Base-by-base conservation (phyloP, 2,797 vertebrate genomes). In the Alosa sapidissima region DNA sequence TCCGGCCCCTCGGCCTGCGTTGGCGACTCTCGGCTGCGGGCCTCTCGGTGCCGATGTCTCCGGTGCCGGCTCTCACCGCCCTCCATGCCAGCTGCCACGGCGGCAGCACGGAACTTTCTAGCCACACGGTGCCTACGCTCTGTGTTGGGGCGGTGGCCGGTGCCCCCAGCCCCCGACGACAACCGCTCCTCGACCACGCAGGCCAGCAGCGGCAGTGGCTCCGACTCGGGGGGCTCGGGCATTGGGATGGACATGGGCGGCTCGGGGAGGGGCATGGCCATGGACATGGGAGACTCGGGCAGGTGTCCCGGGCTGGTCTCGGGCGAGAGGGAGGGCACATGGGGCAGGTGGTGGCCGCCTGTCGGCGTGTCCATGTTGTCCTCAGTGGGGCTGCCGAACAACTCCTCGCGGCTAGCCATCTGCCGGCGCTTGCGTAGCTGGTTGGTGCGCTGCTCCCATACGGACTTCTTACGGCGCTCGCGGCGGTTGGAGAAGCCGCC, bases 371-470 rank as follows among this genome's bases (percentile, higher is more conserved):
- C 96, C 0, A 0, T 0, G 0, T 93, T 93, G 68, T 96, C 95
- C 82, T 96, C 95, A 0, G 93, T 85, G 3, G 95, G 93, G 85
- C 86, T 93, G 58, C 62, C 14, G 87, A 98, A 98, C 91, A 99
- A 94, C 87, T 96, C 97, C 91, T 99, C 98, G 83, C 97, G 97
- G 92, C 98, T 99, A 24, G 97, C 97, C 95, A 97, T 97, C 92
- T 99, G 97, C 85, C 98, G 97, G n/a, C 97, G 97, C 86, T 97
- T 95, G 84, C 98, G 95, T 83, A 99, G 93, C 93, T 98, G 98
- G 93, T 98, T 99, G 85, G 98, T 97, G 55, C 98, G 95, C 93
- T 99, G 98, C 93, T 99, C 98, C 98, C 98, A 99, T 87, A 99
- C 98, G 0, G 98, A 98, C 97, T 96, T 91, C 84, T 95, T 94